Conservation (phyloP, 2,888 invertebrate genomes). For the Phania funesta region DNA sequence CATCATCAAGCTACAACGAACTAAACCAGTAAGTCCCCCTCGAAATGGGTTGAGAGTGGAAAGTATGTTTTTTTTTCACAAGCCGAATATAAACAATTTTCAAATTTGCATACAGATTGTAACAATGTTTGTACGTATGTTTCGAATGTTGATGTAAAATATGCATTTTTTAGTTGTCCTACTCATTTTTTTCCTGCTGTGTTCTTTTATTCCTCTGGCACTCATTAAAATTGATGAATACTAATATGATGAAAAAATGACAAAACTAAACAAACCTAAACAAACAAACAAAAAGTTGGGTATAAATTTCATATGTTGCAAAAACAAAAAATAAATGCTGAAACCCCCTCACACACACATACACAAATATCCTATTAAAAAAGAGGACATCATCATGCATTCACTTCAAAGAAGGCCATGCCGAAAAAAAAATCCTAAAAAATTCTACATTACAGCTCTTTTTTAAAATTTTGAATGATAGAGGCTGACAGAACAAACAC, state of each 20-base stretch:
- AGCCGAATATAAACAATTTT: not conserved
- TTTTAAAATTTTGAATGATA: slow-evolving; percentile 36
- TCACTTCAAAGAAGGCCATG: slow-evolving; percentile 48
- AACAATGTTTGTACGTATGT: not conserved
- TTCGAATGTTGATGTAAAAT: slow-evolving; percentile 47
- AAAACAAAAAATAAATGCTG: slow-evolving; percentile 7
- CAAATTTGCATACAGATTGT: slow-evolving; percentile 11
- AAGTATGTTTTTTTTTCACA: slow-evolving; percentile 24
- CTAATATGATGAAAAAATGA: slow-evolving; percentile 64
- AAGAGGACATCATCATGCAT: slow-evolving; percentile 48
- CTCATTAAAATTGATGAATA: slow-evolving; percentile 69
- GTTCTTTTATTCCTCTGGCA: slow-evolving; percentile 41
- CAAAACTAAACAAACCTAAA: slow-evolving; percentile 69
- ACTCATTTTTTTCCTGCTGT: not conserved
- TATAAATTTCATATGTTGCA: slow-evolving; percentile 54
- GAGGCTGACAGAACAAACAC: slow-evolving; percentile 47
- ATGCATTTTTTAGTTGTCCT: slow-evolving; percentile 39
- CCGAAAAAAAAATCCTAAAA: slow-evolving; percentile 32
- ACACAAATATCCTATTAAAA: slow-evolving; percentile 26
- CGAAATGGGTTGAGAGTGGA: slow-evolving; percentile 6
- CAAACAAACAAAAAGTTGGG: slow-evolving; percentile 13
- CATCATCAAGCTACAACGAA: slow-evolving; percentile 13
- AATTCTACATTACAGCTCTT: slow-evolving; percentile 21
- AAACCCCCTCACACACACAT: not conserved
- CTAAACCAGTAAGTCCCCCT: not conserved